phyloP scores from a whole-genome alignment of 2,113 vertebrate genomes.

The Otis tarda region DNA sequence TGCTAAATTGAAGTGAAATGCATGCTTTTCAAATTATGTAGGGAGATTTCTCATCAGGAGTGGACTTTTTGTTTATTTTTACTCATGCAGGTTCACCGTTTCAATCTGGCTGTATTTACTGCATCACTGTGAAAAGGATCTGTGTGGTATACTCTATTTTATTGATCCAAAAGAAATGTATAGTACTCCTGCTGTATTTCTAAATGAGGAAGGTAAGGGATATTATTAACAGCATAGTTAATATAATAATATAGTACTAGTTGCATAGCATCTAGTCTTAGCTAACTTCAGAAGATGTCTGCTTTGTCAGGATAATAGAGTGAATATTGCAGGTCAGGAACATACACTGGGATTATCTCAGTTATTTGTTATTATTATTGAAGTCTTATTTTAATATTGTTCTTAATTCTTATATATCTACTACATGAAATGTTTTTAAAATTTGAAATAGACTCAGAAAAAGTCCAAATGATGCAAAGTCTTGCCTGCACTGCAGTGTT shows the following conservation, averaged over 20 bases:
- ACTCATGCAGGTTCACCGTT: conserved; percentile 80
- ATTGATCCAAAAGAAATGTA: conserved; percentile 78
- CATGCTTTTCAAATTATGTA: neutral
- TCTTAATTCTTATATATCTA: neutral
- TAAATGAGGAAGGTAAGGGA: conserved; percentile 85
- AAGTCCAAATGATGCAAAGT: neutral
- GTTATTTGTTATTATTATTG: neutral
- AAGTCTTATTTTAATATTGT: neutral
- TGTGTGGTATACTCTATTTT: conserved; percentile 89
- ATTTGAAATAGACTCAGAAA: neutral
- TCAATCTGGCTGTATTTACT: conserved; percentile 92
- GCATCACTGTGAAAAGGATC: conserved; percentile 75
- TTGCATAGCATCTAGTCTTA: neutral
- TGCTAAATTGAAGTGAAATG: neutral
- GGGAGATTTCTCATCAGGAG: neutral
- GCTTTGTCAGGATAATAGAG: neutral
- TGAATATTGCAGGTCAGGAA: neutral
- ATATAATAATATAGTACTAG: no score
- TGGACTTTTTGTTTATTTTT: conserved; percentile 25
- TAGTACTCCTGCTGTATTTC: conserved; percentile 82
- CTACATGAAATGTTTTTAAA: neutral
- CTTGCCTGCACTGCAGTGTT: neutral
- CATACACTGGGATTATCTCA: neutral
- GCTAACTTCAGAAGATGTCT: neutral
- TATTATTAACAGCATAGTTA: neutral